Evolutionary conservation across 2,113 vertebrate genomes (phyloP), one percentile per base, ranked within the genome.

Genomic region (Clinocottus analis): DNA sequence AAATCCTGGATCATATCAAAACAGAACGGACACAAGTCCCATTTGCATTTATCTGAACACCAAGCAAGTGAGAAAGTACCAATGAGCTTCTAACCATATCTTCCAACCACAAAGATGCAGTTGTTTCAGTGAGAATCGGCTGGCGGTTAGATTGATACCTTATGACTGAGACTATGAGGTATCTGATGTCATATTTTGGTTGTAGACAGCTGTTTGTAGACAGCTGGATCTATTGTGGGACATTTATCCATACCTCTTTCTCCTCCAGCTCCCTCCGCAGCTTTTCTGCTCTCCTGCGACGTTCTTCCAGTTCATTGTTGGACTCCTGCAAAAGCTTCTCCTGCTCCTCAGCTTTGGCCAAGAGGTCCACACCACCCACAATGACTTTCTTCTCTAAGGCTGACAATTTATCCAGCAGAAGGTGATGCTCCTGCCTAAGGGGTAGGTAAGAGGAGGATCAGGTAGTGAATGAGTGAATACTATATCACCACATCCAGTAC

Each of bases 331-430:
- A 92, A 79, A 99, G 97, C 87, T 96, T 98, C 89, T 99, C 98
- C 80, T 99, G 98, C 87, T 99, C 98, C 88, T 99, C 98, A 37
- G 98, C 98, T 91, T 99, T 99, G 41, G 98, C 98, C 92, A 99
- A 84, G 77, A 99, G 95, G 90, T 99, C 98, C 75, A 99, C 98
- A 43, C 98, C 98, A 51, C 98, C 98, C 31, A 99, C 97, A 23
- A 99, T 99, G 71, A 99, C 98, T 83, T 99, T 99, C 85, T 99
- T 99, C 92, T 99, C 98, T 75, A 99, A 62, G 0, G 96, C 95
- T 12, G 96, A 97, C 62, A 99, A 91, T 75, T 99, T 99, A 87
- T 99, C 97, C 80, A 97, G 85, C 39, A 99, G 92, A 66, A 97
- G 95, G 65, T 98, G 97, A 92, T 99, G 97, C 69, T 99, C 98